phyloP scores from a whole-genome alignment of 2,797 vertebrate genomes.

The Holocentrus rufus region DNA sequence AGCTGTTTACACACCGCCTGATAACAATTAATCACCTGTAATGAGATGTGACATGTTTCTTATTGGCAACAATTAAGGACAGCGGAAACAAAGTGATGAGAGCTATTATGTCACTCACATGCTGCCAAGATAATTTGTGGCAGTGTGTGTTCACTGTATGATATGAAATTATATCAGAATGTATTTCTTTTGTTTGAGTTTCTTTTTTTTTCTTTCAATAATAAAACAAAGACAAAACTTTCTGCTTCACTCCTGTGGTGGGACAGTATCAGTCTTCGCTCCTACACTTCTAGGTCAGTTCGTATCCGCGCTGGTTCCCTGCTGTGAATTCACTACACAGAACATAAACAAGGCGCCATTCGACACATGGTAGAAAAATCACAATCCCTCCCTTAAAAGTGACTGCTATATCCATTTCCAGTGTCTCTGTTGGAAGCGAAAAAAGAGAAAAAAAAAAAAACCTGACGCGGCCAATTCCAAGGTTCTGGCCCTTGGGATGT shows the following conservation, averaged over 20 bases:
- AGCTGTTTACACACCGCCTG: constrained; percentile 51
- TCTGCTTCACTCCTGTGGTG: not conserved
- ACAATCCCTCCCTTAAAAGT: constrained; percentile 23
- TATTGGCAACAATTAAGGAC: constrained; percentile 63
- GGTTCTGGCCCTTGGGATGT: constrained; percentile 41
- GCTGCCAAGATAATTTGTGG: constrained; percentile 16
- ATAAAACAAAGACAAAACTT: not conserved
- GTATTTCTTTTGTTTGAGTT: not conserved
- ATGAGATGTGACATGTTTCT: constrained; percentile 62
- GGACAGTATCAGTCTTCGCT: not conserved
- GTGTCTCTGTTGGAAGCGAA: constrained; percentile 34
- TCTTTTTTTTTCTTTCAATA: not conserved
- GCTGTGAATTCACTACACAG: constrained; percentile 28
- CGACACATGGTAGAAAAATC: constrained; percentile 23
- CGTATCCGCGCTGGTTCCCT: not conserved
- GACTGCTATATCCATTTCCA: constrained; percentile 31
- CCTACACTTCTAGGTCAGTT: not conserved
- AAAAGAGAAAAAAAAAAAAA: not conserved
- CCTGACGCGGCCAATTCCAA: constrained; percentile 42
- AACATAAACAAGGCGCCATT: constrained; percentile 31
- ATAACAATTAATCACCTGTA: constrained; percentile 69
- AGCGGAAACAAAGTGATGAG: constrained; percentile 56
- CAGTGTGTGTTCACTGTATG: constrained; percentile 6
- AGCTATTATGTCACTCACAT: constrained; percentile 26
- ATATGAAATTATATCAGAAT: not conserved